Evolutionary conservation across 2,797 vertebrate species (phyloP).

Genomic region (Crax fasciolata): DNA sequence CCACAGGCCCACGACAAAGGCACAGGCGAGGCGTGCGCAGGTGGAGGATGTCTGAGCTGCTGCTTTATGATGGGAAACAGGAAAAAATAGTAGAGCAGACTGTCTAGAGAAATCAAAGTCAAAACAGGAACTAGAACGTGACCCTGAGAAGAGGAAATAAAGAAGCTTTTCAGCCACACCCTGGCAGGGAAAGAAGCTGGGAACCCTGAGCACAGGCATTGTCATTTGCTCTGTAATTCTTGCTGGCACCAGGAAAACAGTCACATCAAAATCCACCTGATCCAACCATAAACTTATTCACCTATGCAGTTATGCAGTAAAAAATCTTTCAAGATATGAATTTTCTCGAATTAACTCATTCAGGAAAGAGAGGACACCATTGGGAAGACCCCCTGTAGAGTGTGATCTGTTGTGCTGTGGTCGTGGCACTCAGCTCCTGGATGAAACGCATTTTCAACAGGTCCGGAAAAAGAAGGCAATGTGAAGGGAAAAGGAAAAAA

Average conservation of each 20-base stretch:
- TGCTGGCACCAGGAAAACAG: not conserved
- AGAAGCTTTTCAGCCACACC: not conserved
- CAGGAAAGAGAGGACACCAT: not conserved
- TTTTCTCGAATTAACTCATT: not conserved
- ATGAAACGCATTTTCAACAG: not conserved
- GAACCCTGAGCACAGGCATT: not conserved
- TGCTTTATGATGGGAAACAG: not conserved
- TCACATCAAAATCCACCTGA: not conserved
- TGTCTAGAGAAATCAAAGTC: not conserved
- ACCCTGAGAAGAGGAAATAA: not conserved
- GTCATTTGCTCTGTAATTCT: not conserved
- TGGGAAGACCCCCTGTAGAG: too few relatives aligned
- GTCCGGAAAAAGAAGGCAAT: not conserved
- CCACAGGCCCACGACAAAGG: not conserved
- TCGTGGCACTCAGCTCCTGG: not conserved
- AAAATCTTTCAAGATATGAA: not conserved
- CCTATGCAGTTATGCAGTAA: not conserved
- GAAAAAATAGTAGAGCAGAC: not conserved
- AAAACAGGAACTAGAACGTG: slow-evolving; percentile 9
- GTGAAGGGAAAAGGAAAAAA: too few relatives aligned
- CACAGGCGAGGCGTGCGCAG: not conserved
- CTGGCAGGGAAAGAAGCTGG: not conserved
- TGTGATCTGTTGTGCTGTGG: not conserved
- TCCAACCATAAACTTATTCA: not conserved
- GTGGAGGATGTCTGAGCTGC: not conserved